Percentiles rank a stretch among this genome's conserved stretches.
phyloP scores from a whole-genome alignment of 2,797 vertebrate genomes.

The Malacoraja senta region DNA sequence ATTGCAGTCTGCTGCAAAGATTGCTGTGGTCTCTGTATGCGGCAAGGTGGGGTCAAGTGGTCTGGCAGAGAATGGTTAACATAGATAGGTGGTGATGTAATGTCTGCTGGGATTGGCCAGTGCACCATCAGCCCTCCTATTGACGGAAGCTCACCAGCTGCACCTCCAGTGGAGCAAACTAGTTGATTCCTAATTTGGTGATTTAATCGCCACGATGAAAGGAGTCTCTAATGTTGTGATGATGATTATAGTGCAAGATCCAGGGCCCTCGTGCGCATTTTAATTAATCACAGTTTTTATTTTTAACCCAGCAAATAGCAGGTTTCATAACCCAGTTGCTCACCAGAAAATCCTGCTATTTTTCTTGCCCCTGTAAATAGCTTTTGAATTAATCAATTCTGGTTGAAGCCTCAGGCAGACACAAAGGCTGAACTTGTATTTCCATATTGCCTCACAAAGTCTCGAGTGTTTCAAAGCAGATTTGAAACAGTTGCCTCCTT shows the following conservation, averaged over 20 bases:
- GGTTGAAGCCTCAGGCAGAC: not conserved
- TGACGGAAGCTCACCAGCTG: conserved; percentile 1
- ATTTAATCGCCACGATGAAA: not conserved
- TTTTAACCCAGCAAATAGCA: not conserved
- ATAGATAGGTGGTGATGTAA: conserved; percentile 4
- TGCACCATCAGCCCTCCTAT: not conserved
- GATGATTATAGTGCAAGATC: not conserved
- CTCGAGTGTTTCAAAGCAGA: not conserved
- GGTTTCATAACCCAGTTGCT: not conserved
- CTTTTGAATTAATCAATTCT: not conserved
- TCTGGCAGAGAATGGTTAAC: not conserved
- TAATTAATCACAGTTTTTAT: not conserved
- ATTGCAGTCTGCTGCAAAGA: not conserved
- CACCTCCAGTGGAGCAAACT: not conserved
- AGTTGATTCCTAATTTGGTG: not conserved
- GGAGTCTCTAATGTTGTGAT: not conserved
- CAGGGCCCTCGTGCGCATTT: not conserved
- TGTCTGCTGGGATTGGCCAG: conserved; percentile 3
- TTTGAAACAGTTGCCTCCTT: not conserved
- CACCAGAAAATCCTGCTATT: not conserved
- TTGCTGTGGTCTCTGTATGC: not conserved
- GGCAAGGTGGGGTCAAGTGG: not conserved
- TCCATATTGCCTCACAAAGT: not conserved
- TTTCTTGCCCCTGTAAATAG: not conserved
- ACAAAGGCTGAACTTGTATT: not conserved